Evolutionary conservation across 2,113 vertebrate species (phyloP), one percentile per base, ranked within the genome.

Genomic region (Muscicapa adusta): DNA sequence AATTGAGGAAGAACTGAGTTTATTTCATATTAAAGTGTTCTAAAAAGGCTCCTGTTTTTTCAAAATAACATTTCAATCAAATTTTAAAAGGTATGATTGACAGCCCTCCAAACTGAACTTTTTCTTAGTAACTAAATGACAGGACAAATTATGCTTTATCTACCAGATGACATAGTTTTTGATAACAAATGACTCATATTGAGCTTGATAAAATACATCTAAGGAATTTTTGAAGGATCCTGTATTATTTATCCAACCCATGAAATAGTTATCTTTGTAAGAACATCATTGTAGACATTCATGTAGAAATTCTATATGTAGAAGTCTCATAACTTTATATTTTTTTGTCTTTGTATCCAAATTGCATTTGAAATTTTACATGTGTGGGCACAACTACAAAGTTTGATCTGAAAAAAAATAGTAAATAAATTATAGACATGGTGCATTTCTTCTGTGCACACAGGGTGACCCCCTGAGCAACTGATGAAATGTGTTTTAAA

Each of bases 21-120:
- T 73, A 15, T 63, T 88, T 77, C 5, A 33, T 63, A 8, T 56
- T 61, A 22, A 85, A 63, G 7, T 67, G 7, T 25, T 63, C 40
- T 54, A 5, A 58, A 85, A 62, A 40, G 16, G 2, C 6, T 43
- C 5, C 0, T 29, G 54, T 45, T 26, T 68, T 66, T 66, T 47
- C 3, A 7, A 79, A 87, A 25, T 50, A 33, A 13, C 6, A 12
- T 65, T 78, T 75, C 57, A 70, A 65, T 83, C 33, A 57, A 61
- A 71, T 42, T 57, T 66, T 34, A 42, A 84, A 51, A 61, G 24
- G 3, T 7, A 23, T 1, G 2, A 48, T 12, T 76, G 42, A 62
- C 63, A 62, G 8, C 1, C 6, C 1, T 6, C 4, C 6, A 56
- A 80, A n/a, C 2, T 1, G 1, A 67, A n/a, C 2, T 33, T 81